Evolutionary conservation across 2,888 invertebrate genomes (phyloP).

Genomic region (Tortrix viridana): DNA sequence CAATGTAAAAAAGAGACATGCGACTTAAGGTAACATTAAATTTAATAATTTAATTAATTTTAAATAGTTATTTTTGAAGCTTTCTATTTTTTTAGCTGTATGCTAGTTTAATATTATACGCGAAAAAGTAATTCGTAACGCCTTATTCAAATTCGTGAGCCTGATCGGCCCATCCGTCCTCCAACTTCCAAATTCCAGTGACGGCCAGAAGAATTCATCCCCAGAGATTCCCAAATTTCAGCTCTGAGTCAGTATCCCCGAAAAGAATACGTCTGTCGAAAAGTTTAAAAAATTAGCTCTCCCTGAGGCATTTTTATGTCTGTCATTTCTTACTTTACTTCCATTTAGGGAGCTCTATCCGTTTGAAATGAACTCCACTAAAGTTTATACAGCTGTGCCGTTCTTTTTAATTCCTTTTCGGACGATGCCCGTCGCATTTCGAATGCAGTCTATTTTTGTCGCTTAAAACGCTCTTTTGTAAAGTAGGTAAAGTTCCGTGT

Average conservation of each 20-base stretch:
- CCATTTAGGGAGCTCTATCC: conserved; percentile 37
- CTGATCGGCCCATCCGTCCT: conserved; percentile 19
- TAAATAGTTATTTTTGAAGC: too few relatives aligned
- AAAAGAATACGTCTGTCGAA: conserved; percentile 4
- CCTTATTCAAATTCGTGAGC: conserved; percentile 12
- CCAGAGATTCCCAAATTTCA: conserved; percentile 26
- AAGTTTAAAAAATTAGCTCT: conserved; percentile 31
- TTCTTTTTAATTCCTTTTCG: conserved; percentile 37
- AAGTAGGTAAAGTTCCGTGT: conserved; percentile 27
- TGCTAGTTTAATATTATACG: not conserved
- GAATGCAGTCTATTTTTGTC: conserved; percentile 40
- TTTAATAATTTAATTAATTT: too few relatives aligned
- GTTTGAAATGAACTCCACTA: conserved; percentile 34
- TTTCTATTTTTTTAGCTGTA: too few relatives aligned
- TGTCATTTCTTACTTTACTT: conserved; percentile 36
- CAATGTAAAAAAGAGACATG: too few relatives aligned
- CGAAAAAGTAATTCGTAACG: not conserved
- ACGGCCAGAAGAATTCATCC: conserved; percentile 24
- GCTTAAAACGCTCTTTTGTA: conserved; percentile 38
- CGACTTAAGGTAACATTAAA: too few relatives aligned
- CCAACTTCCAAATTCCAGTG: conserved; percentile 13
- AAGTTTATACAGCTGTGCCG: conserved; percentile 36
- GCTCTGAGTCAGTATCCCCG: conserved; percentile 8
- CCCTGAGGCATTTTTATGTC: conserved; percentile 33
- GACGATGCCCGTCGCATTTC: conserved; percentile 29